Evolutionary conservation across 1,140 invertebrate genomes (phyloP).

Genomic region (Euura lappo): DNA sequence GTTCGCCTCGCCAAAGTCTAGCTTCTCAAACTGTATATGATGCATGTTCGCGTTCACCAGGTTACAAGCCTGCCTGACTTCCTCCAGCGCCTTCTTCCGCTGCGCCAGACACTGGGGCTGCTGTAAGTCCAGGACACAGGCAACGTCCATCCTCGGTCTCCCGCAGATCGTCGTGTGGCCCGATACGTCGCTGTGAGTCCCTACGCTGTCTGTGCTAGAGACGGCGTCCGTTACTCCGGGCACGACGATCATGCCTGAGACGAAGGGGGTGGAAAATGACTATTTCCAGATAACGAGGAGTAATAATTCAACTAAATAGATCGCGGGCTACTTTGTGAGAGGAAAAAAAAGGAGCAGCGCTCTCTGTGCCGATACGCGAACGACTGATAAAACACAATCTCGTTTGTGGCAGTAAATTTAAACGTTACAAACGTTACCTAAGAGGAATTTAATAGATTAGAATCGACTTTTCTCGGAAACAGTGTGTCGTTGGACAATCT

Average conservation of each 20-base stretch:
- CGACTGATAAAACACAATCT: too few species aligned
- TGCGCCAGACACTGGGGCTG: slow-evolving; percentile 73
- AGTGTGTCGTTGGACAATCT: too few species aligned
- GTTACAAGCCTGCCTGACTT: slow-evolving; percentile 81
- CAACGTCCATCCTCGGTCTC: slow-evolving; percentile 85
- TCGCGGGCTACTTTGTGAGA: too few species aligned
- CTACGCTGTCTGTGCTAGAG: slow-evolving; percentile 72
- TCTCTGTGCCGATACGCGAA: too few species aligned
- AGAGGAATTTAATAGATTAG: too few species aligned
- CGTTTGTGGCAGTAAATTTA: neutral
- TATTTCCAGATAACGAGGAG: too few species aligned
- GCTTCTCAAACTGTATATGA: slow-evolving; percentile 87
- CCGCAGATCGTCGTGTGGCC: slow-evolving; percentile 67
- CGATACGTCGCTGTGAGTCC: slow-evolving; percentile 74
- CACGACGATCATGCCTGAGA: slow-evolving; percentile 32
- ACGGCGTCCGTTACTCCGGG: slow-evolving; percentile 40
- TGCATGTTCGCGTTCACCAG: slow-evolving; percentile 81
- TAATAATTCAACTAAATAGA: too few species aligned
- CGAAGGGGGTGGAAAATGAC: slow-evolving; percentile 7
- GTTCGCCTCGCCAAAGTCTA: slow-evolving; percentile 87
- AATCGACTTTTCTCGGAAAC: too few species aligned
- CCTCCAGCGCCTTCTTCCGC: slow-evolving; percentile 81
- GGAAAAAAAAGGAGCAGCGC: too few species aligned
- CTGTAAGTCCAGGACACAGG: slow-evolving; percentile 86
- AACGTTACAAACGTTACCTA: too few species aligned